Evolutionary conservation across 2,113 vertebrate genomes (phyloP).

Genomic region (Perccottus glenii): DNA sequence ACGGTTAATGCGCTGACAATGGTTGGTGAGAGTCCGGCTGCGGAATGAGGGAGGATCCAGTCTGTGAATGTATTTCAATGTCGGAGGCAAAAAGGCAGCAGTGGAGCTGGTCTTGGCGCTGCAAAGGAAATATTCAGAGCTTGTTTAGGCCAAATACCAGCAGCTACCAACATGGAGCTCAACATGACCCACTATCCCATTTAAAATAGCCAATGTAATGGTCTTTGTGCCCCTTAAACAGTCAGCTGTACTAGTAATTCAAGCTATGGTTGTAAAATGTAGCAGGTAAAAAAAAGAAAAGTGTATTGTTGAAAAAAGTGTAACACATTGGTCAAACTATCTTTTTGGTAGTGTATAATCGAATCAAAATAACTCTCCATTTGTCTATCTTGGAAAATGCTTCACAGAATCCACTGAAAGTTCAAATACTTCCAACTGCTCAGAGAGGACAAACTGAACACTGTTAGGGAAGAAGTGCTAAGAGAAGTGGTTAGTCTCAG

Average conservation of each 20-base stretch:
- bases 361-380: no score
- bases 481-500: no score
- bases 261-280: no score
- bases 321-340: no score
- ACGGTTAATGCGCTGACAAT: slow-evolving; percentile 80
- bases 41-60: slow-evolving; percentile 51
- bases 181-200: not conserved
- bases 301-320: no score
- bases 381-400: no score
- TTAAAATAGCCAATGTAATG: not conserved
- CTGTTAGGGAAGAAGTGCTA: no score
- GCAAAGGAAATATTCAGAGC: slow-evolving; percentile 28
- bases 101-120: slow-evolving; percentile 31
- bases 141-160: slow-evolving; percentile 33
- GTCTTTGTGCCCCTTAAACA: not conserved
- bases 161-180: slow-evolving; percentile 9
- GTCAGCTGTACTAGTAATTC: not conserved
- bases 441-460: no score
- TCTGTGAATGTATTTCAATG: slow-evolving; percentile 48
- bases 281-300: no score
- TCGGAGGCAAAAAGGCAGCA: slow-evolving; percentile 43
- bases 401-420: no score
- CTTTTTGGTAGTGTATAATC: no score
- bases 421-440: no score
- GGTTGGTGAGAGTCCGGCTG: slow-evolving; percentile 59